A percentile compares a stretch with the other conserved stretches of the same genome.
These are phyloP conservation scores for Helostoma temminkii DNA, from an alignment of 2,797 vertebrate genomes.

Conservation along the genomic window DNA sequence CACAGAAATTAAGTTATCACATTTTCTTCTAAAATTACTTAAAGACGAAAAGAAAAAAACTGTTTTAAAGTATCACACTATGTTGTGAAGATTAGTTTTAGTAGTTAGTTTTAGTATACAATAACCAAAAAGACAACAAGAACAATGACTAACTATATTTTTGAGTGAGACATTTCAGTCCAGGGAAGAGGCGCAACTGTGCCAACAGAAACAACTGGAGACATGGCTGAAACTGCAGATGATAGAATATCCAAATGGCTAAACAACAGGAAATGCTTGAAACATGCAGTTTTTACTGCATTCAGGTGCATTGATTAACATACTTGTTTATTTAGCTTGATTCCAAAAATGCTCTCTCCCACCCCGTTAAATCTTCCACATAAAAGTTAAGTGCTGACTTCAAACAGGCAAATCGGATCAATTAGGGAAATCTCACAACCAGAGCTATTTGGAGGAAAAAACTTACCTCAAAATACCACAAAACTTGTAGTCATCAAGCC, in stretches of 20 bases:
- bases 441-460: constrained; percentile 61
- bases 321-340: constrained; percentile 76
- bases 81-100: neutral
- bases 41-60: too few species aligned
- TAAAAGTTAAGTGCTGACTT: constrained; percentile 79
- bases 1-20: constrained; percentile 8
- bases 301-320: constrained; percentile 83
- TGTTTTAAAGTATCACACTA: too few species aligned
- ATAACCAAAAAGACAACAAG: neutral
- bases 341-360: constrained; percentile 68
- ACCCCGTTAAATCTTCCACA: constrained; percentile 73
- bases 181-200: constrained; percentile 31
- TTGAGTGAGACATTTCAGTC: constrained; percentile 24
- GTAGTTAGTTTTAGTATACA: neutral
- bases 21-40: neutral
- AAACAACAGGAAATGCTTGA: constrained; percentile 74
- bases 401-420: constrained; percentile 75
- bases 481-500: constrained; percentile 51
- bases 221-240: constrained; percentile 30
- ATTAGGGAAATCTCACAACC: constrained; percentile 70
- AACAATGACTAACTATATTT: constrained; percentile 13
- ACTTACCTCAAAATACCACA: constrained; percentile 57
- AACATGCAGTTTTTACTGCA: constrained; percentile 69
- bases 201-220: constrained; percentile 60
- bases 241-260: constrained; percentile 56